Percentiles rank a stretch among this genome's conserved stretches.
These are phyloP conservation scores for Drosophila algonquin DNA, from an alignment of 2,888 invertebrate genomes.

Conservation along the genomic window DNA sequence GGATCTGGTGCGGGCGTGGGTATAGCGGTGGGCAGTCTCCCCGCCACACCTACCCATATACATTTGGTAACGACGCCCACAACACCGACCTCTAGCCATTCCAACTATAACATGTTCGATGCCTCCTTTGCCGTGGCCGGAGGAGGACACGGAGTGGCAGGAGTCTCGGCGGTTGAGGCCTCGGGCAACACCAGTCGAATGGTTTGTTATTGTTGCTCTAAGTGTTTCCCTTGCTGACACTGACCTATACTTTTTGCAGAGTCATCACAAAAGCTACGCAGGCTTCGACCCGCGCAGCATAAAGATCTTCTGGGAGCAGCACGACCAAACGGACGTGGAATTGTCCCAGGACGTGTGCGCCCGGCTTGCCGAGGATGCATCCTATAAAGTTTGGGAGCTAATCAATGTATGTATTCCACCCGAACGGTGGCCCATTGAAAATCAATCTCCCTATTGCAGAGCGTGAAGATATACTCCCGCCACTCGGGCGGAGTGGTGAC, in stretches of 20 bases:
- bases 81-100: conserved; percentile 67
- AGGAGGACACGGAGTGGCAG: conserved; percentile 34
- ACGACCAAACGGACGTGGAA: conserved; percentile 83
- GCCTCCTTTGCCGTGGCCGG: conserved; percentile 60
- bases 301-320: conserved; percentile 84
- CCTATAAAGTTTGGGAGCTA: conserved; percentile 83
- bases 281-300: conserved; percentile 82
- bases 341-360: conserved; percentile 81
- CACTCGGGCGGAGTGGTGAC: conserved; percentile 83
- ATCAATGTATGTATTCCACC: conserved; percentile 75
- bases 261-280: conserved; percentile 78
- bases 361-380: conserved; percentile 82
- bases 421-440: background rate
- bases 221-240: background rate
- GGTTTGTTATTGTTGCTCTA: conserved; percentile 1
- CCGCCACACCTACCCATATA: conserved; percentile 55
- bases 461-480: conserved; percentile 82
- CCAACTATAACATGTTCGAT: conserved; percentile 71
- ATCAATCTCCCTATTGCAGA: conserved; percentile 60
- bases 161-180: conserved; percentile 53
- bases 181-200: conserved; percentile 25
- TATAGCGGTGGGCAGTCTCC: conserved; percentile 49
- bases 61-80: conserved; percentile 74
- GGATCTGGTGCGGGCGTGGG: conserved; percentile 36
- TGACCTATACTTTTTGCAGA: conserved; percentile 48